Evolutionary conservation across 35 echinoderm and acorn worm genomes (phyloP), one percentile per base, ranked within the genome.

Genomic region (Holothuria glaberrima): DNA sequence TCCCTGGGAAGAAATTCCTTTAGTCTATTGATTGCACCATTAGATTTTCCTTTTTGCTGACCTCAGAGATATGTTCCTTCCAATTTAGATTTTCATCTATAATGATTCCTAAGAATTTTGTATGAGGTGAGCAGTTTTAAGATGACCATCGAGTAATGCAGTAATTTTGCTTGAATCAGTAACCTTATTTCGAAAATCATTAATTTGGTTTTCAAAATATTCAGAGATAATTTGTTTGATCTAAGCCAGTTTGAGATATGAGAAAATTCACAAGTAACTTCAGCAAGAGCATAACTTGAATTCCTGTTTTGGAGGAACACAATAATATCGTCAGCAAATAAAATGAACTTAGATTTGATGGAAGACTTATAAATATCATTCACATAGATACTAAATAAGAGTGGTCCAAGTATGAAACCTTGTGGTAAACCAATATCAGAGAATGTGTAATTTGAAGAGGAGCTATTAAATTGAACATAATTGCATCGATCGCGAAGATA

Each of bases 61-160:
- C 33, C 32, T 22, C 27, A 30, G 71, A 75, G 20, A 75, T 78
- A 35, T 78, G 74, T 48, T 78, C 74, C 38, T 78, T 78, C 44
- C 74, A 78, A n/a, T 48, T 78, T 48, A 50, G n/a, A 48, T 78
- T 78, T 48, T n/a, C 19, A 50, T 78, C 74, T 38, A 78, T 78
- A 46, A 28, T 78, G 24, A 48, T 78, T 21, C 74, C 74, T 12
- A 78, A 25, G 50, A 78, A 78, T 25, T 14, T 78, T 48, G 70
- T 78, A 22, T 78, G 13, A 48, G 21, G 41, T 22, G 36, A 48
- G 35, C 36, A 41, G 50, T 17, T 0, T 0, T 14, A 54, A 54
- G 10, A 54, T 54, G 5, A 54, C 50, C 50, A 14, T 54, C 50
- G 0, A 54, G 50, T 9, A 5, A 17, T 14, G 16, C 16, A 54